Evolutionary conservation across 2,113 vertebrate species (phyloP).

Genomic region (Rhegmatorhina hoffmannsi): DNA sequence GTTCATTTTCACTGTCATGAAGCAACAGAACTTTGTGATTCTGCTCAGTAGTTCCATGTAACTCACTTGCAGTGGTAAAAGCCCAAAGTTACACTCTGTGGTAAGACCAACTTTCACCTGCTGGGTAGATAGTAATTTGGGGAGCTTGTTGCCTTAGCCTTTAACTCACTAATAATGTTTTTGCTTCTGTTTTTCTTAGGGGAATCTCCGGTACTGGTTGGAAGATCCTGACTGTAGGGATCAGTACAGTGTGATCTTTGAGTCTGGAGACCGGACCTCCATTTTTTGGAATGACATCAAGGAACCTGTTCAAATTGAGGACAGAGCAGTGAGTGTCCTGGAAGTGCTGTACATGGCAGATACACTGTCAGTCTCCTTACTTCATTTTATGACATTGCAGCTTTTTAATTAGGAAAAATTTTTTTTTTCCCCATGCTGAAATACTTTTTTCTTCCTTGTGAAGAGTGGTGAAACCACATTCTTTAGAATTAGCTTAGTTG

Average conservation of each 20-base stretch:
- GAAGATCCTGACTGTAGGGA: conserved; percentile 96
- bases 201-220: conserved; percentile 95
- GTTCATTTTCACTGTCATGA: not conserved
- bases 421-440: not conserved
- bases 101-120: not conserved
- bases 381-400: not conserved
- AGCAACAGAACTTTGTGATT: not conserved
- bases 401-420: not conserved
- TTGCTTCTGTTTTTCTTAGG: conserved; percentile 68
- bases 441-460: not conserved
- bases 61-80: not conserved
- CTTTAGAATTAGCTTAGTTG: not conserved
- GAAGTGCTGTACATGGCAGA: not conserved
- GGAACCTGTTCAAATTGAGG: conserved; percentile 89
- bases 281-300: conserved; percentile 95
- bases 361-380: not conserved
- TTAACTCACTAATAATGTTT: not conserved
- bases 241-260: conserved; percentile 98
- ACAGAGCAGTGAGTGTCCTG: conserved; percentile 87
- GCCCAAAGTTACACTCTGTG: not conserved
- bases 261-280: conserved; percentile 92
- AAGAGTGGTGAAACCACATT: not conserved
- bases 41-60: not conserved
- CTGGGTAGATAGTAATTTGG: not conserved
- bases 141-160: not conserved